Base-by-base conservation (phyloP, 2,113 vertebrate species). In the Crotalus horridus region DNA sequence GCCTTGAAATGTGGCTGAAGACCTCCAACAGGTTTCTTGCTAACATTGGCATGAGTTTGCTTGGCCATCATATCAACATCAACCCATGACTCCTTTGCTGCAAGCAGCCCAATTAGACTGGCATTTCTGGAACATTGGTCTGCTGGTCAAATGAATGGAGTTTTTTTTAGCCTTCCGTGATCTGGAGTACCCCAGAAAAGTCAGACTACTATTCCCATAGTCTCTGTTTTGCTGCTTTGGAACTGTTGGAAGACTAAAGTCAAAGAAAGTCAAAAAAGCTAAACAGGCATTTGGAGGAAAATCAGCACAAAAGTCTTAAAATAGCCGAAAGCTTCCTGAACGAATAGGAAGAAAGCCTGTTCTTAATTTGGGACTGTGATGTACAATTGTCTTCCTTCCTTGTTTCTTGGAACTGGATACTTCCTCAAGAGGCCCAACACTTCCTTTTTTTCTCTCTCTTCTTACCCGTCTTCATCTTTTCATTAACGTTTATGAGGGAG, bases 321-420 rank as follows among this genome's bases (percentile, higher is more conserved):
- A 89, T 92, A 93, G 85, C 9, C 24, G 51, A 90, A 93, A 85
- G 92, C 94, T 96, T 96, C 96, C 96, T 85, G n/a, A 96, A 96
- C 91, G 94, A 95, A 95, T 93, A 91, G 92, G 74, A 95, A 93
- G 94, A 91, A 93, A 95, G 92, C 91, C 39, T 43, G 91, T n/a
- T 51, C 53, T 89, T 55, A 90, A 91, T 33, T 69, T 85, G 55
- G 59, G 89, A 88, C 43, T 12, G 17, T 56, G 21, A 56, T 46
- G 51, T 89, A 81, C 87, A 88, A 46, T 89, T 91, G 93, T 93
- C 94, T 96, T 97, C 95, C 97, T 97, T 97, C 96, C 96, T 96
- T 95, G 94, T 97, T 96, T 96, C 95, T 96, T 95, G 69, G 87
- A 94, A 95, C 96, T 96, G 95, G 87, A 93, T 92, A 95, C 96